Percentiles rank a stretch among this genome's conserved stretches.
phyloP scores from a whole-genome alignment of 2,797 vertebrate species.

The Clarias fuscus region DNA sequence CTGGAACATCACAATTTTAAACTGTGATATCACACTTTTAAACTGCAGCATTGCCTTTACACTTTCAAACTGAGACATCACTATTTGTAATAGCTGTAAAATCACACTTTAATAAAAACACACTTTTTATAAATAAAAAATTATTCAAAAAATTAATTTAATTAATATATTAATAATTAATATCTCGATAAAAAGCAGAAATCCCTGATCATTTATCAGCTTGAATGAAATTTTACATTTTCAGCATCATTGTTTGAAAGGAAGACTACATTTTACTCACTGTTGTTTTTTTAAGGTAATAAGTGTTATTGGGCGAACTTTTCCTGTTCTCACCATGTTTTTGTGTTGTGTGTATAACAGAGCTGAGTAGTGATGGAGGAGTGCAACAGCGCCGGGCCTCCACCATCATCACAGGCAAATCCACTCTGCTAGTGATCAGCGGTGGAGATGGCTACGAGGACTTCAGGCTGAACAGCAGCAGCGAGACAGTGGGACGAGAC shows the following conservation, averaged over 20 bases:
- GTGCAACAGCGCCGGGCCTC: slow-evolving; percentile 74
- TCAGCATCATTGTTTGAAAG: neutral
- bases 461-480: slow-evolving; percentile 93
- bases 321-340: neutral
- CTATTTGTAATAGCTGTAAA: no score
- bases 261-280: neutral
- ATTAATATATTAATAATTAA: no score
- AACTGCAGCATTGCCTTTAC: neutral
- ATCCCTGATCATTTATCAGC: neutral
- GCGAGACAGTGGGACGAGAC: slow-evolving; percentile 92
- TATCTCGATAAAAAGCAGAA: neutral
- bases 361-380: slow-evolving; percentile 52
- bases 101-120: no score
- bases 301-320: no score
- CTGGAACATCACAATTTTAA: neutral
- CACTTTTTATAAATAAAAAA: no score
- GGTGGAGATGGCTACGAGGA: slow-evolving; percentile 97
- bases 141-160: no score
- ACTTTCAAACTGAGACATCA: neutral
- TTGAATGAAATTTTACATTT: neutral
- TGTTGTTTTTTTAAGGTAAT: neutral
- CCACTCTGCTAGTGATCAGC: slow-evolving; percentile 91
- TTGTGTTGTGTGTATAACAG: slow-evolving; percentile 52
- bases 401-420: slow-evolving; percentile 75
- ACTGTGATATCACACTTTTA: neutral